A percentile compares a stretch with the other conserved stretches of the same genome.
Evolutionary conservation across 2,888 invertebrate species (phyloP).

Genomic region (Drosophila paranaensis): DNA sequence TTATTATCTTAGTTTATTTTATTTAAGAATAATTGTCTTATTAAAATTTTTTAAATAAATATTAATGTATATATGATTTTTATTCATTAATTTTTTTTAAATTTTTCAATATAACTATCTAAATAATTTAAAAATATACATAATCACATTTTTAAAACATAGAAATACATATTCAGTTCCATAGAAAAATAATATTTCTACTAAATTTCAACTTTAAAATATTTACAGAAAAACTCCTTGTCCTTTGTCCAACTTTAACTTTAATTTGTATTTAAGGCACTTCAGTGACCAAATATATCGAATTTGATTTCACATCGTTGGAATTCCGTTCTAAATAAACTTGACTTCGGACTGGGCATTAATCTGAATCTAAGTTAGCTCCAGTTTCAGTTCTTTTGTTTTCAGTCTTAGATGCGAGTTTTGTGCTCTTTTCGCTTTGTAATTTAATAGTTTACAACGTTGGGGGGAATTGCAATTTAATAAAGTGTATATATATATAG

Average conservation of each 20-base stretch:
- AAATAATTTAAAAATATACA: no score
- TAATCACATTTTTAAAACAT: no score
- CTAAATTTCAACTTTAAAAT: no score
- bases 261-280: not conserved
- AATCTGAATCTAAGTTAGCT: not conserved
- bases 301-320: not conserved
- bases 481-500: slow-evolving; percentile 34
- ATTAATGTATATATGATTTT: no score
- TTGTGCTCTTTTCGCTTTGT: slow-evolving; percentile 2
- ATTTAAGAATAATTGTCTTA: no score
- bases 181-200: not conserved
- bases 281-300: no score
- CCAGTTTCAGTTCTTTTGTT: not conserved
- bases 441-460: slow-evolving; percentile 22
- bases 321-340: not conserved
- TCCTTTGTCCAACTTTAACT: not conserved
- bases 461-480: slow-evolving; percentile 43
- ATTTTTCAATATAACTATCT: no score
- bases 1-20: no score
- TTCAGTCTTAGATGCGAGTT: not conserved
- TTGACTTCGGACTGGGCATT: not conserved
- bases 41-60: no score
- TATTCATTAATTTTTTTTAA: not conserved
- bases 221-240: not conserved
- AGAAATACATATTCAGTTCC: no score